Percentiles rank a stretch among this genome's conserved stretches.
Conservation (phyloP, 2,797 vertebrate genomes). For the Morus bassanus region DNA sequence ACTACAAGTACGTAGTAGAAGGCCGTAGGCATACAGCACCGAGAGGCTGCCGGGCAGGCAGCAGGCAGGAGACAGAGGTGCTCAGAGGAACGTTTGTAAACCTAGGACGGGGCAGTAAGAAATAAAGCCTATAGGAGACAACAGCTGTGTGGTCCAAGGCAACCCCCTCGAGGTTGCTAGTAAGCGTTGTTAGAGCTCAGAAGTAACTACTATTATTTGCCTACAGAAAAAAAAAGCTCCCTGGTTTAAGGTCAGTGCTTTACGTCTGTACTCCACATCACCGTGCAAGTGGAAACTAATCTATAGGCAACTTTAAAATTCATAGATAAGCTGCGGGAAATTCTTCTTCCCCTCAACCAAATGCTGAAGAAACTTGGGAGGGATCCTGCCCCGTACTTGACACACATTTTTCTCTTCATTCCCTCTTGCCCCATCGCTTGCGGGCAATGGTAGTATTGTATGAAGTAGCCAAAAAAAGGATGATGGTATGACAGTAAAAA, state of each 20-base stretch:
- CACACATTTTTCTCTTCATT: not conserved
- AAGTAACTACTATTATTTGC: not conserved
- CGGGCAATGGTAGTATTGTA: not conserved
- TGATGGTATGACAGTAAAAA: not conserved
- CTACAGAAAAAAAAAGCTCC: not conserved
- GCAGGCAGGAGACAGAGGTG: too few relatives aligned
- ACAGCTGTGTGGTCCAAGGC: too few relatives aligned
- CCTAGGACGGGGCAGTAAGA: rapidly evolving
- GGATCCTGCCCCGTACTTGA: too few relatives aligned
- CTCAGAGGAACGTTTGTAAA: not conserved
- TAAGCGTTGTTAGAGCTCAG: rapidly evolving
- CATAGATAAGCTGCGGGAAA: not conserved
- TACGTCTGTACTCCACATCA: rapidly evolving
- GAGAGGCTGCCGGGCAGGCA: too few relatives aligned
- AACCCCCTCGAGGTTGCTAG: rapidly evolving
- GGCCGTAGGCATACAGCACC: too few relatives aligned
- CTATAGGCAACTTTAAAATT: not conserved
- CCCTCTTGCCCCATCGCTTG: rapidly evolving
- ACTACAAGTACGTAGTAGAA: too few relatives aligned
- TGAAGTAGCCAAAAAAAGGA: not conserved
- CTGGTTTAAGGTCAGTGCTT: not conserved
- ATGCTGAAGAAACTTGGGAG: not conserved
- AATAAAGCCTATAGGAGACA: not conserved
- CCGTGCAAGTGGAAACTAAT: not conserved
- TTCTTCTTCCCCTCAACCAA: not conserved